These are phyloP conservation scores for Chaetura pelagica DNA, from an alignment of 2,113 vertebrate species.

Conservation along the genomic window DNA sequence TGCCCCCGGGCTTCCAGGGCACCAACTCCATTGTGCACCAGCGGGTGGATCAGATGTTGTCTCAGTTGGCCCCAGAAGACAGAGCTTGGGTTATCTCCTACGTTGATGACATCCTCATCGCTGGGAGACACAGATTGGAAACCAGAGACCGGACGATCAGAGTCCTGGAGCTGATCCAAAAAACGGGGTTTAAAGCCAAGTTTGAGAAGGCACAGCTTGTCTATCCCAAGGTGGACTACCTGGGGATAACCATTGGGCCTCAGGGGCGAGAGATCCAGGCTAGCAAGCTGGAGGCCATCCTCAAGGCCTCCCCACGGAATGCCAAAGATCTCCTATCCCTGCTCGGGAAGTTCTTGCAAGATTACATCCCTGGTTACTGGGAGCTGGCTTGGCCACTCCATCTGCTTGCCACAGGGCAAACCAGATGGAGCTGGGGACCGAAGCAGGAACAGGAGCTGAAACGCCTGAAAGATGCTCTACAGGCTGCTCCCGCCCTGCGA, in stretches of 20 bases:
- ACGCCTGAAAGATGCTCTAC: fast-evolving
- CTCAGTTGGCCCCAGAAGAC: not conserved
- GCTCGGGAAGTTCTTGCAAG: not conserved
- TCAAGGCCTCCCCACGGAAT: fast-evolving
- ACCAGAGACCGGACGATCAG: not conserved
- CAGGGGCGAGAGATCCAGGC: not conserved
- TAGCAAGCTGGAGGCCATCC: not conserved
- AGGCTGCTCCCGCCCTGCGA: fast-evolving
- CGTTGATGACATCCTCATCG: not conserved
- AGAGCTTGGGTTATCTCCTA: not conserved
- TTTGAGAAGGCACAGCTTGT: not conserved
- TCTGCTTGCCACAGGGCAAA: fast-evolving
- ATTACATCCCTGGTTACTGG: not conserved
- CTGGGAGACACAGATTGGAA: not conserved
- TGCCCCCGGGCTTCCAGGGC: not conserved
- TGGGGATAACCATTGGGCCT: not conserved
- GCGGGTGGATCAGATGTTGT: not conserved
- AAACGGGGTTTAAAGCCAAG: not conserved
- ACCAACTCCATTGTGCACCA: not conserved
- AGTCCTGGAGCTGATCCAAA: not conserved
- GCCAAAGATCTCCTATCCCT: fast-evolving
- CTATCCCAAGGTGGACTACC: not conserved
- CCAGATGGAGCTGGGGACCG: fast-evolving
- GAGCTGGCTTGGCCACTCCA: not conserved
- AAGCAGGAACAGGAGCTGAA: not conserved